A percentile compares a stretch with the other conserved stretches of the same genome.
phyloP scores from a whole-genome alignment of 2,797 vertebrate species.

The Sebastes paucispinis region DNA sequence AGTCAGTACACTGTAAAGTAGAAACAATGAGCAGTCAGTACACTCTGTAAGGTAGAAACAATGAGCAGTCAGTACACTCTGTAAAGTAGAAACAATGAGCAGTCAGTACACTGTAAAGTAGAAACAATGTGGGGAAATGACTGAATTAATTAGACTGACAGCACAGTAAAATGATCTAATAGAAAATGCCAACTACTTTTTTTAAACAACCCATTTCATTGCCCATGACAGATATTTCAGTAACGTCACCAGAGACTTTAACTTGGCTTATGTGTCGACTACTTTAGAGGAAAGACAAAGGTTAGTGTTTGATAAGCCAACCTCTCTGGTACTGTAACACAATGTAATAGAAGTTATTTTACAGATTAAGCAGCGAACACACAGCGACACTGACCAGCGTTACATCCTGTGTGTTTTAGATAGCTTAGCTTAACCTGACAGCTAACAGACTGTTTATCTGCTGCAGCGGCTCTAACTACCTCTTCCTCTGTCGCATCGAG shows the following conservation, averaged over 20 bases:
- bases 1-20: not conserved
- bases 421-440: not conserved
- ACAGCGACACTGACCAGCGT: not conserved
- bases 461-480: not conserved
- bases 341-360: no score
- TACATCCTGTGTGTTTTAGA: not conserved
- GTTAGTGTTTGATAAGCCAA: not conserved
- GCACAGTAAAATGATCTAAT: not conserved
- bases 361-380: not conserved
- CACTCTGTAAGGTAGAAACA: no score
- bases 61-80: no score
- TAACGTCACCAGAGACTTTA: not conserved
- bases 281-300: not conserved
- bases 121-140: not conserved
- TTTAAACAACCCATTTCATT: not conserved
- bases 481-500: not conserved
- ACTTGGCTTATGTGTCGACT: not conserved
- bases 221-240: not conserved
- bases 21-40: not conserved
- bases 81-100: no score
- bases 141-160: not conserved
- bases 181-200: not conserved
- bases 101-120: not conserved
- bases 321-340: not conserved
- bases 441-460: conserved; percentile 41